Percentiles rank a stretch among this genome's conserved stretches.
phyloP scores from a whole-genome alignment of 2,797 vertebrate genomes.

The Hydrocynus forskahlii region DNA sequence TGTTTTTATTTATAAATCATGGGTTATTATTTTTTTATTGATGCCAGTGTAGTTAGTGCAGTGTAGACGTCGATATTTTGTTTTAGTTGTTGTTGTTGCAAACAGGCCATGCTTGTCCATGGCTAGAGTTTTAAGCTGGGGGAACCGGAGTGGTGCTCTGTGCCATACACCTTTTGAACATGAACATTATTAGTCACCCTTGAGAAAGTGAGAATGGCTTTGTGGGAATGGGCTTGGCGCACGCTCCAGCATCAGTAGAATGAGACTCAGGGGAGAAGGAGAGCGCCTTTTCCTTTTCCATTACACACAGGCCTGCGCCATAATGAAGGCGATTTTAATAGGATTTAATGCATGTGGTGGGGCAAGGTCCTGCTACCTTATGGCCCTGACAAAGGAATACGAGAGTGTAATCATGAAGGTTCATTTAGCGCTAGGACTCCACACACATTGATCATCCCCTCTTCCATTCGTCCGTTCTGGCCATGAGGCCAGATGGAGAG shows the following conservation, averaged over 20 bases:
- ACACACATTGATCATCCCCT: slow-evolving; percentile 54
- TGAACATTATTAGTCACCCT: slow-evolving; percentile 61
- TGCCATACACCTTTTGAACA: slow-evolving; percentile 36
- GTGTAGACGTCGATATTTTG: neutral
- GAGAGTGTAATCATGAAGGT: slow-evolving; percentile 59
- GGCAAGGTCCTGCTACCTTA: slow-evolving; percentile 59
- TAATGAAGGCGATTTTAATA: slow-evolving; percentile 68
- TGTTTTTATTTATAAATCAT: too few species aligned
- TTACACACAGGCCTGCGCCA: slow-evolving; percentile 58
- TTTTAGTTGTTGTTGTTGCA: neutral
- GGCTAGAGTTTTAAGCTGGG: neutral
- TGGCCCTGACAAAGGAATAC: slow-evolving; percentile 54
- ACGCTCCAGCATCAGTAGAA: slow-evolving; percentile 56
- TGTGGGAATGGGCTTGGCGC: slow-evolving; percentile 56
- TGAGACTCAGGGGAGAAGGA: slow-evolving; percentile 61
- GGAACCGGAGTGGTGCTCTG: slow-evolving; percentile 31
- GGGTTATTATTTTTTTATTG: neutral
- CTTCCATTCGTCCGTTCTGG: slow-evolving; percentile 39
- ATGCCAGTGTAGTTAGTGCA: neutral
- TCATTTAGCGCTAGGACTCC: slow-evolving; percentile 56
- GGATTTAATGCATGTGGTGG: slow-evolving; percentile 67
- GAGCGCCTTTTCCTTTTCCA: slow-evolving; percentile 58
- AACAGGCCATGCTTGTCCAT: neutral
- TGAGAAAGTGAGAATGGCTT: slow-evolving; percentile 62
- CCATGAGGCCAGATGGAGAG: slow-evolving; percentile 17